phyloP scores from a whole-genome alignment of 1,140 invertebrate genomes.

The Pseudomyrmex sp. region DNA sequence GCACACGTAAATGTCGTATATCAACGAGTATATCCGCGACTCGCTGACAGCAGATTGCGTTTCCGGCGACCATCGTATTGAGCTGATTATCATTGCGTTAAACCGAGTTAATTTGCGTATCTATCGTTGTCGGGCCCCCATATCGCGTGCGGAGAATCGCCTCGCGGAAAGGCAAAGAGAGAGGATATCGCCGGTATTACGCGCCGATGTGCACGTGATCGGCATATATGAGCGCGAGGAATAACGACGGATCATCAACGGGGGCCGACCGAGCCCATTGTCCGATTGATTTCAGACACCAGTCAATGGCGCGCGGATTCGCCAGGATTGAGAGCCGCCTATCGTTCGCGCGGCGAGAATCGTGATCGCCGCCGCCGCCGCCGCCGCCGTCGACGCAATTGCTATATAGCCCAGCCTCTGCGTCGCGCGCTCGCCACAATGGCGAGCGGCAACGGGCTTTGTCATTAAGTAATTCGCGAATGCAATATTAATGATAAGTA shows the following conservation, averaged over 20 bases:
- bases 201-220: conserved; percentile 28
- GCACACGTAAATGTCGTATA: conserved; percentile 52
- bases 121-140: conserved; percentile 46
- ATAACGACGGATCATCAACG: conserved; percentile 47
- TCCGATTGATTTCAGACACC: conserved; percentile 79
- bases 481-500: conserved; percentile 84
- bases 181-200: conserved; percentile 9
- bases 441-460: conserved; percentile 71
- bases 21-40: conserved; percentile 42
- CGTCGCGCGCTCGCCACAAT: conserved; percentile 68
- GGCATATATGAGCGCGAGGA: conserved; percentile 8
- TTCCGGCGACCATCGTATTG: conserved; percentile 58
- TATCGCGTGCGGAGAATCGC: conserved; percentile 31
- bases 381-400: conserved; percentile 4
- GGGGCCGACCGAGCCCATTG: conserved; percentile 45
- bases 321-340: conserved; percentile 41
- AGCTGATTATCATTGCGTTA: conserved; percentile 63
- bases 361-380: background rate
- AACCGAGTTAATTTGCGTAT: conserved; percentile 71
- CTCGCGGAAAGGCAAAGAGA: conserved; percentile 11
- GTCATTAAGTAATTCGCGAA: conserved; percentile 82
- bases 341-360: conserved; percentile 35
- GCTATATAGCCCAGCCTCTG: conserved; percentile 15
- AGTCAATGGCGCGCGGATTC: conserved; percentile 67
- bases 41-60: conserved; percentile 65